Evolutionary conservation across 2,888 invertebrate genomes (phyloP).

Genomic region (Xestia xanthographa): DNA sequence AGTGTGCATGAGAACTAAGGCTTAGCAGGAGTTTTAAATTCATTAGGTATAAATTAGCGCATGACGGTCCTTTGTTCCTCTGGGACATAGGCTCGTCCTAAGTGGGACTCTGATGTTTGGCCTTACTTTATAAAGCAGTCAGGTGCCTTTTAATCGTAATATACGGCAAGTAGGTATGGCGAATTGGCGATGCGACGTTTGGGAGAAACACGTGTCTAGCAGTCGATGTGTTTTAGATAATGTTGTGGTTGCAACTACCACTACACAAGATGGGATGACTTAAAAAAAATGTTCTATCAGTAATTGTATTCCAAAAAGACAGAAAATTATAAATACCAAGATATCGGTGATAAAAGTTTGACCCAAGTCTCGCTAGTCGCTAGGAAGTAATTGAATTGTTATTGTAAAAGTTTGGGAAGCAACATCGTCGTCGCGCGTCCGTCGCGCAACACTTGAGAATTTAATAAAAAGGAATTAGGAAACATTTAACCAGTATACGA

Average conservation of each 20-base stretch:
- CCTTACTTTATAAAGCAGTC: not conserved
- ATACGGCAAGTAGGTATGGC: no score
- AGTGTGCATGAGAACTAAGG: not conserved
- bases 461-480: constrained; percentile 37
- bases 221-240: not conserved
- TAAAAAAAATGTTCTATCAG: not conserved
- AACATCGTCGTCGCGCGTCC: not conserved
- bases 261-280: not conserved
- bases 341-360: constrained; percentile 1
- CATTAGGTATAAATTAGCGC: not conserved
- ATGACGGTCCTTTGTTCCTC: not conserved
- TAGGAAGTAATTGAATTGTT: constrained; percentile 21
- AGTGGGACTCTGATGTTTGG: not conserved
- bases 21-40: not conserved
- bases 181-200: not conserved
- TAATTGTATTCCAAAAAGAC: not conserved
- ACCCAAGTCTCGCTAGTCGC: not conserved
- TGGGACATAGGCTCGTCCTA: not conserved
- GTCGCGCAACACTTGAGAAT: constrained; percentile 5
- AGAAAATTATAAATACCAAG: not conserved
- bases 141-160: not conserved
- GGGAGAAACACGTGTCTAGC: not conserved
- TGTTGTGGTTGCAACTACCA: not conserved
- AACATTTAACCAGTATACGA: constrained; percentile 1
- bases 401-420: constrained; percentile 29